phyloP scores from a whole-genome alignment of 2,888 invertebrate genomes.

The Cloeon dipterum region DNA sequence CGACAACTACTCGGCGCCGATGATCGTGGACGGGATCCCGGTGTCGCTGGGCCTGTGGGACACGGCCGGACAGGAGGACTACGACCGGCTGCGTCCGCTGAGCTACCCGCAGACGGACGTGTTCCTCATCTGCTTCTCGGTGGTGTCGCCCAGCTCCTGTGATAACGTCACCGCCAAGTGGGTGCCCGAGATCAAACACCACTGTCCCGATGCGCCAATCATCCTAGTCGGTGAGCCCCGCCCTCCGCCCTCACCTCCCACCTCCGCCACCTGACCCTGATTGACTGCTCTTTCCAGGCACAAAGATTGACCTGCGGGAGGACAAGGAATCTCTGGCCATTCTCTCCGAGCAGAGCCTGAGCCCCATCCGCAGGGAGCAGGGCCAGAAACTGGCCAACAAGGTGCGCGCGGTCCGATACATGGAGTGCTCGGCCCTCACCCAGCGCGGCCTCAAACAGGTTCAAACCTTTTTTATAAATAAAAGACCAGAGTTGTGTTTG shows the following conservation, averaged over 20 bases:
- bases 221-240: slow-evolving; percentile 81
- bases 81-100: slow-evolving; percentile 83
- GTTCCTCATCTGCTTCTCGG: slow-evolving; percentile 97
- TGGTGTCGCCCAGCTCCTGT: slow-evolving; percentile 96
- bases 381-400: slow-evolving; percentile 96
- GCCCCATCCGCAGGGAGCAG: slow-evolving; percentile 72
- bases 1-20: slow-evolving; percentile 96
- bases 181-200: slow-evolving; percentile 99
- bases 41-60: slow-evolving; percentile 96
- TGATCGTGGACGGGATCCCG: slow-evolving; percentile 94
- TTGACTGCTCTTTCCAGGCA: slow-evolving; percentile 50
- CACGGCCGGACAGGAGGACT: slow-evolving; percentile 95
- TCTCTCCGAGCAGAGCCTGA: slow-evolving; percentile 53
- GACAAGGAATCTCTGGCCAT: slow-evolving; percentile 85
- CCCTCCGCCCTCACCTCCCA: no score
- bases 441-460: slow-evolving; percentile 90
- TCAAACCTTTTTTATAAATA: no score
- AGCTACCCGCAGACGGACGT: slow-evolving; percentile 99
- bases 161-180: slow-evolving; percentile 99
- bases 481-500: neutral
- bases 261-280: no score
- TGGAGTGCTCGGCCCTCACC: slow-evolving; percentile 98
- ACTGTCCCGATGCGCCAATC: slow-evolving; percentile 97
- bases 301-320: slow-evolving; percentile 96
- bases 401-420: slow-evolving; percentile 94